A percentile compares a stretch with the other conserved stretches of the same genome.
Conservation (phyloP, 2,113 vertebrate species). For the Syngnathus floridae region DNA sequence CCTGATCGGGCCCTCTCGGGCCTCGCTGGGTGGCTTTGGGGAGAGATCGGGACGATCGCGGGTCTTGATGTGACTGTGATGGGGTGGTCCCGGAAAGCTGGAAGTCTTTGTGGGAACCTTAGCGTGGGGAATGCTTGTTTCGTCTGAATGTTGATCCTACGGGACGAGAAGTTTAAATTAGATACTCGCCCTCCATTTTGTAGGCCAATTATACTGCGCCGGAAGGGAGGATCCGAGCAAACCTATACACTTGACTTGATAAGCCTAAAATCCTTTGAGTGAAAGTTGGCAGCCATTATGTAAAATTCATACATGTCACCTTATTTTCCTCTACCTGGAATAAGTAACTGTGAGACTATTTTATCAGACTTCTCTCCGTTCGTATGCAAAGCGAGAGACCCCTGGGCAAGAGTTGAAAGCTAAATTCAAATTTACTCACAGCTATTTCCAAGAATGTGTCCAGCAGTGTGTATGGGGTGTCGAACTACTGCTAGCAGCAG, state of each 20-base stretch:
- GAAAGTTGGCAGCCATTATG: no score
- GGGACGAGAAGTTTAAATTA: slow-evolving; percentile 8
- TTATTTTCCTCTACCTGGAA: no score
- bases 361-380: background rate
- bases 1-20: slow-evolving; percentile 69
- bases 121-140: slow-evolving; percentile 50
- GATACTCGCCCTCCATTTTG: background rate
- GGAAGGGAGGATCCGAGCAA: background rate
- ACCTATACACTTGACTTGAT: background rate
- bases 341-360: background rate
- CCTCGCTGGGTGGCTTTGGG: slow-evolving; percentile 78
- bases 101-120: slow-evolving; percentile 50
- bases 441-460: background rate
- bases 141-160: slow-evolving; percentile 74
- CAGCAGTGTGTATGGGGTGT: background rate
- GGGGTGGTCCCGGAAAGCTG: slow-evolving; percentile 51
- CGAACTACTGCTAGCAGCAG: background rate
- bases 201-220: background rate
- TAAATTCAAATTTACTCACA: background rate
- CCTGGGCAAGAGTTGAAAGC: slow-evolving; percentile 1
- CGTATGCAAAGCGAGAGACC: background rate
- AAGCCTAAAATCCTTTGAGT: no score
- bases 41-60: slow-evolving; percentile 63
- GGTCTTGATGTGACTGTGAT: slow-evolving; percentile 59
- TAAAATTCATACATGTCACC: no score